Evolutionary conservation across 2,113 vertebrate genomes (phyloP).

Genomic region (Rhynchomys soricoides): DNA sequence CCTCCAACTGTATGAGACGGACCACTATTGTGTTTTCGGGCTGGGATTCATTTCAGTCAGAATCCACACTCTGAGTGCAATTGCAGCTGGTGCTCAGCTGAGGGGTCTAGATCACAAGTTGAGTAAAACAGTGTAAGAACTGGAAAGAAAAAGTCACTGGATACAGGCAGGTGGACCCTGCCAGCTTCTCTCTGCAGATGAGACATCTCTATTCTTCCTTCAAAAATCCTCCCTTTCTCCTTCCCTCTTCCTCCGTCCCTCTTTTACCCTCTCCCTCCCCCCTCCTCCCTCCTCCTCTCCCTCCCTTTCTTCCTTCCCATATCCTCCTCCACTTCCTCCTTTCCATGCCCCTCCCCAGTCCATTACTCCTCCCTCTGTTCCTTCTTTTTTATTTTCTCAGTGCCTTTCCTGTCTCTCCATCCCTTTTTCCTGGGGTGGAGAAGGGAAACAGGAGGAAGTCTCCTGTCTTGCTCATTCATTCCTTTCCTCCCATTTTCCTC

Average conservation of each 20-base stretch:
- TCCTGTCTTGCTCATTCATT: no score
- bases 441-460: no score
- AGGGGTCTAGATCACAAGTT: not conserved
- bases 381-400: no score
- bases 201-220: rapidly evolving
- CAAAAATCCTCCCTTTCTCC: not conserved
- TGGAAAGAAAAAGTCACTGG: not conserved
- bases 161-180: not conserved
- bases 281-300: rapidly evolving
- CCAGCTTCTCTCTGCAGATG: not conserved
- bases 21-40: not conserved
- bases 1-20: not conserved
- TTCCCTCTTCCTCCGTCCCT: no score
- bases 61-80: not conserved
- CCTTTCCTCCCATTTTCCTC: no score
- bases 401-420: no score
- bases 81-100: not conserved
- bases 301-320: no score
- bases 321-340: rapidly evolving
- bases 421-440: no score
- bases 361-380: no score
- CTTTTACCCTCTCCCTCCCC: rapidly evolving
- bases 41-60: not conserved
- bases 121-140: not conserved
- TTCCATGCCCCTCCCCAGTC: no score